Conservation (phyloP, 1,140 invertebrate genomes). For the Drosophila mauritiana region DNA sequence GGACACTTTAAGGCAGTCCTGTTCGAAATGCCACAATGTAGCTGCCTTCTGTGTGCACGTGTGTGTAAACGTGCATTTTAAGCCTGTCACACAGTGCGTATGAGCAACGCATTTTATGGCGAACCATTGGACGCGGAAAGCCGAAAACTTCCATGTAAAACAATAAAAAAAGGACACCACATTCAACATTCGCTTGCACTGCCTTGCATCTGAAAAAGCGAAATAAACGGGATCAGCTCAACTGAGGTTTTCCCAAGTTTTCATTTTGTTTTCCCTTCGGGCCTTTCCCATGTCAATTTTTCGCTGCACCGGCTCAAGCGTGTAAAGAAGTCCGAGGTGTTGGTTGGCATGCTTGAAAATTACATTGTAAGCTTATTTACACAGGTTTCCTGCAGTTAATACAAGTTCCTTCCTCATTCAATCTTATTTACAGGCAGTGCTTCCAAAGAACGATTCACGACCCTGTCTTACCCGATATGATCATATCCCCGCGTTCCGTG, state of each 20-base stretch:
- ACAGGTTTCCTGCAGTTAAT: constrained; percentile 60
- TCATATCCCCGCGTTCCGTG: constrained; percentile 93
- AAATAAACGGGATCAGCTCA: constrained; percentile 36
- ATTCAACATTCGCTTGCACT: constrained; percentile 24
- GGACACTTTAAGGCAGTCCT: constrained; percentile 34
- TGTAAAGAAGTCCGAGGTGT: constrained; percentile 9
- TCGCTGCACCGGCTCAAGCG: constrained; percentile 13
- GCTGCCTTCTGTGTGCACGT: not conserved
- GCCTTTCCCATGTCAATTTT: constrained; percentile 61
- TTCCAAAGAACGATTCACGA: constrained; percentile 38
- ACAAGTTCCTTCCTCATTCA: constrained; percentile 35
- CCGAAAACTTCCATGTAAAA: constrained; percentile 31
- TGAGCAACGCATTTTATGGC: constrained; percentile 47
- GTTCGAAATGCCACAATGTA: constrained; percentile 36
- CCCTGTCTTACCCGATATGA: constrained; percentile 91
- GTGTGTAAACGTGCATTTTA: constrained; percentile 29
- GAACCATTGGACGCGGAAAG: constrained; percentile 2
- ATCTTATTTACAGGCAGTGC: constrained; percentile 12
- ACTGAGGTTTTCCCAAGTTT: constrained; percentile 51
- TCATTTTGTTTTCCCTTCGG: constrained; percentile 31
- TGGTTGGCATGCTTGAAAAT: constrained; percentile 49
- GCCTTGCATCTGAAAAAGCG: constrained; percentile 27
- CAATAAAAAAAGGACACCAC: constrained; percentile 31
- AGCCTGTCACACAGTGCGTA: constrained; percentile 57
- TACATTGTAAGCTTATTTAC: constrained; percentile 72